Conservation (phyloP, 2,113 vertebrate genomes). For the Tichodroma muraria region DNA sequence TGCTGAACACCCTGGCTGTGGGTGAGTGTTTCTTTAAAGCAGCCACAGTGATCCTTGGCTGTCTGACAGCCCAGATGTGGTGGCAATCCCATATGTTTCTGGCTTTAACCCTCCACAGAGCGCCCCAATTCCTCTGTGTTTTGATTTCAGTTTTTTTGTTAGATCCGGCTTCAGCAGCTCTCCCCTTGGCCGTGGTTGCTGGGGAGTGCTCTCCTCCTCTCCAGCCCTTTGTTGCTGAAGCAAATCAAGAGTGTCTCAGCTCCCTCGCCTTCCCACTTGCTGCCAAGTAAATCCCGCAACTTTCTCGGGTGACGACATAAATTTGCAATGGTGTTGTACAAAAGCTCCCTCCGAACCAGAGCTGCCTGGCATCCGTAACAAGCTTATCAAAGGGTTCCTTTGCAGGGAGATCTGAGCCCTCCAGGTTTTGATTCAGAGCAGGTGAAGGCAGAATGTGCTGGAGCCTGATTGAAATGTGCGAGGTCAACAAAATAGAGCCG, state of each 20-base stretch:
- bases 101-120: background rate
- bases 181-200: background rate
- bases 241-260: background rate
- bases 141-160: background rate
- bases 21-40: background rate
- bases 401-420: conserved; percentile 67
- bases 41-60: background rate
- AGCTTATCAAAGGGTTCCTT: conserved; percentile 69
- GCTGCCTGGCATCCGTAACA: conserved; percentile 67
- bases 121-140: background rate
- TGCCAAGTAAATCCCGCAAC: background rate
- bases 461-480: conserved; percentile 70
- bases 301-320: conserved; percentile 48
- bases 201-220: background rate
- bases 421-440: conserved; percentile 69
- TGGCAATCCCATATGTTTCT: background rate
- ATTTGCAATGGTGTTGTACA: conserved; percentile 42
- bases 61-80: background rate
- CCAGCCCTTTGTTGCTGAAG: background rate
- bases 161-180: background rate
- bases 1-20: background rate
- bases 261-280: background rate
- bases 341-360: conserved; percentile 13
- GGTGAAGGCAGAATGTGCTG: conserved; percentile 69
- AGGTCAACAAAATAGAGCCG: conserved; percentile 72